Percentiles rank a stretch among this genome's conserved stretches.
phyloP scores from a whole-genome alignment of 2,797 vertebrate genomes.

The Tragelaphus oryx region DNA sequence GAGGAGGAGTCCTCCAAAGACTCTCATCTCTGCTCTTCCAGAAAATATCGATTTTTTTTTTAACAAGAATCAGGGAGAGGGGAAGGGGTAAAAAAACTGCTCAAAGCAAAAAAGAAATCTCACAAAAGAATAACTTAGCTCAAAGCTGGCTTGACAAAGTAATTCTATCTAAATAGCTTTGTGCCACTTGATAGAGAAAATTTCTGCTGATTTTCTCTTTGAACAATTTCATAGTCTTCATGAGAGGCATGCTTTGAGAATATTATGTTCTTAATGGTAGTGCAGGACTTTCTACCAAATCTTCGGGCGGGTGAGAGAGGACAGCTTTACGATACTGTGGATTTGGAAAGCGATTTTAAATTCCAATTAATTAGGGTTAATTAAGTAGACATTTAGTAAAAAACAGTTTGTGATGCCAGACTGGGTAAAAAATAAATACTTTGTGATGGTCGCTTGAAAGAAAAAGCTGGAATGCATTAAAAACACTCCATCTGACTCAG shows the following conservation, averaged over 20 bases:
- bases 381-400: slow-evolving; percentile 60
- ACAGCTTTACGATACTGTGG: slow-evolving; percentile 20
- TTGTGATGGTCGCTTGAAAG: slow-evolving; percentile 9
- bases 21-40: slow-evolving; percentile 63
- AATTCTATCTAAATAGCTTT: slow-evolving; percentile 62
- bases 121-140: slow-evolving; percentile 64
- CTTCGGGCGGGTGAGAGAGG: not conserved
- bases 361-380: slow-evolving; percentile 69
- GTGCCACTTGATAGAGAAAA: slow-evolving; percentile 66
- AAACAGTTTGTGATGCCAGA: slow-evolving; percentile 32
- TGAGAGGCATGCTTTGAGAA: slow-evolving; percentile 54
- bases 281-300: slow-evolving; percentile 1
- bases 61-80: slow-evolving; percentile 16
- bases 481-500: slow-evolving; percentile 39
- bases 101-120: slow-evolving; percentile 55
- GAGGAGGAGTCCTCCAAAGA: slow-evolving; percentile 60
- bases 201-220: slow-evolving; percentile 69
- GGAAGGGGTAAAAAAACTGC: not conserved
- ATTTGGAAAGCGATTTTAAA: slow-evolving; percentile 53
- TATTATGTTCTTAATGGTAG: slow-evolving; percentile 52
- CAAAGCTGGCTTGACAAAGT: slow-evolving; percentile 60
- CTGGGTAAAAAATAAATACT: not conserved
- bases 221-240: slow-evolving; percentile 61
- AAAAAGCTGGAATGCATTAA: not conserved
- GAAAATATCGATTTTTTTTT: slow-evolving; percentile 67